phyloP scores from a whole-genome alignment of 2,113 vertebrate species.

The Macheiramphus alcinus region DNA sequence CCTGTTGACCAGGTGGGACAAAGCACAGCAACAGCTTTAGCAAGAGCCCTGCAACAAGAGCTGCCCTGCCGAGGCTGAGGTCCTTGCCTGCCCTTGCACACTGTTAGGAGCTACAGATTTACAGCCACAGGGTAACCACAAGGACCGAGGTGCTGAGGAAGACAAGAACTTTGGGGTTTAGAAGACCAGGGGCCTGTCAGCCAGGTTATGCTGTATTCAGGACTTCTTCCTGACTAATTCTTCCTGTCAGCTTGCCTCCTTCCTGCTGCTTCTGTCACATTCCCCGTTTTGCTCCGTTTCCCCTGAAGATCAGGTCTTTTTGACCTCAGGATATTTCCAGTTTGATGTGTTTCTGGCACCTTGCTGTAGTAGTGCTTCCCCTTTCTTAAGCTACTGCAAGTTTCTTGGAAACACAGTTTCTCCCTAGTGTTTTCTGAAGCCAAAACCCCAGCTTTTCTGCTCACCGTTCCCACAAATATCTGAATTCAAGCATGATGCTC shows the following conservation, averaged over 20 bases:
- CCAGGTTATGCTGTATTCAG: background rate
- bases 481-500: background rate
- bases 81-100: background rate
- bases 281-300: background rate
- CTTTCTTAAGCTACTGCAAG: background rate
- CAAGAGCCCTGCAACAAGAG: background rate
- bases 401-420: background rate
- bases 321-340: background rate
- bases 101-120: background rate
- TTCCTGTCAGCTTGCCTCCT: background rate
- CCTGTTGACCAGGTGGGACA: background rate
- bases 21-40: background rate
- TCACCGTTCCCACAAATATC: background rate
- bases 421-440: background rate
- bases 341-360: background rate
- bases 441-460: background rate
- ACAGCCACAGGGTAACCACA: background rate
- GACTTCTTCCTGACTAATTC: background rate
- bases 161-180: background rate
- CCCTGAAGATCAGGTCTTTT: background rate
- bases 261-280: background rate
- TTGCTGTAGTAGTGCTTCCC: background rate
- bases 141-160: background rate
- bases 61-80: background rate
- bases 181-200: background rate